Evolutionary conservation across 2,888 invertebrate species (phyloP), one percentile per base, ranked within the genome.

Genomic region (Drosophila setosimentum): DNA sequence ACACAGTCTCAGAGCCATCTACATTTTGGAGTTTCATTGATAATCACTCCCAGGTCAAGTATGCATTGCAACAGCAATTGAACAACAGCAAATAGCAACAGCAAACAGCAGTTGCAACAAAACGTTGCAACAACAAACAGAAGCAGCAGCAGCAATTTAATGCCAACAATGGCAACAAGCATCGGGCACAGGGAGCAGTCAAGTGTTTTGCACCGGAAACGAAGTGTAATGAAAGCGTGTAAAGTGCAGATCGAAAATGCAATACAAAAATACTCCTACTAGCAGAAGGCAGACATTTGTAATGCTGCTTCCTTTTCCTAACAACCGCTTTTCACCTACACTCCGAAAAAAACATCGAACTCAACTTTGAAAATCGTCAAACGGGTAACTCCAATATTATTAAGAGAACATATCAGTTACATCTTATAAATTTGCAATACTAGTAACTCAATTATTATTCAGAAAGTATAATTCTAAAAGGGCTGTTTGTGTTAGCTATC

Each of bases 171-270:
- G 76, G 79, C 80, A 67, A 69, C 69, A 67, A 63, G 37, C 57
- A 32, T 59, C 24, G 69, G 65, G 42, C 45, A 24, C 27, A 35
- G 50, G 50, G 61, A 59, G 73, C 65, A 81, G 81, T 81, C 78
- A 78, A 80, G 81, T 80, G 79, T 64, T 81, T 68, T 58, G 82
- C 85, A 69, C 80, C 85, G 85, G 85, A 85, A 85, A 87, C 89
- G 89, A 85, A 89, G 85, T 89, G 85, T 89, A 85, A 85, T 85
- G 85, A 85, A 89, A 85, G 82, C 85, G 85, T 85, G 85, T 89
- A 89, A 85, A 85, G 85, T 85, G 85, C 89, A 85, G 89, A 85
- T 85, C 85, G 85, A 85, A 85, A 85, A 85, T 85, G 89, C 80
- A 85, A 85, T 85, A 85, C 85, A 89, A 80, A 81, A 78, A 55